These are phyloP conservation scores for Pyrochroa serraticornis DNA, from an alignment of 2,888 invertebrate genomes.

Conservation along the genomic window DNA sequence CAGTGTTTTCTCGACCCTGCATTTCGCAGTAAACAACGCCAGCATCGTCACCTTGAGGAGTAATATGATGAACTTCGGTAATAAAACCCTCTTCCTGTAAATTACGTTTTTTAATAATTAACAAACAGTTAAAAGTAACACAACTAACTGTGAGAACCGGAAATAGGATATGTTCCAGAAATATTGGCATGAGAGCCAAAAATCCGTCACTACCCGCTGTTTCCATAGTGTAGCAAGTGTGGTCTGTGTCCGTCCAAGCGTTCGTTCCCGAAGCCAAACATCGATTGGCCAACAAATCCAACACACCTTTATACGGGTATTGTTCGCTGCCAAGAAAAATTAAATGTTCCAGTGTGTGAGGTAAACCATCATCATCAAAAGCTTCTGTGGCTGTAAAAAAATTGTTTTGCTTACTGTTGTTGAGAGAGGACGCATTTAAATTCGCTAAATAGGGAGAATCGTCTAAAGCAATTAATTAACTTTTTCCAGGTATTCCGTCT, in stretches of 20 bases:
- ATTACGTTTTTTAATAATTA: neutral
- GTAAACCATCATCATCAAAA: constrained; percentile 88
- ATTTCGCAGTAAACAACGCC: constrained; percentile 97
- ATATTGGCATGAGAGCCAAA: constrained; percentile 86
- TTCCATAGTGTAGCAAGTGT: constrained; percentile 88
- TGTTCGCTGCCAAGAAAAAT: constrained; percentile 89
- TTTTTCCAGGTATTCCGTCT: too few species aligned
- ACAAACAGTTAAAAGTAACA: neutral
- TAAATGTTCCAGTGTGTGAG: constrained; percentile 91
- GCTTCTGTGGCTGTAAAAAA: constrained; percentile 83
- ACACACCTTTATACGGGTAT: constrained; percentile 87
- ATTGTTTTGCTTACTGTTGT: too few species aligned
- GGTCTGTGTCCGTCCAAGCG: constrained; percentile 87
- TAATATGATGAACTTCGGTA: constrained; percentile 92
- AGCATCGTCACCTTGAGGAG: constrained; percentile 85
- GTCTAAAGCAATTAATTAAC: too few species aligned
- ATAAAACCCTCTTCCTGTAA: constrained; percentile 76
- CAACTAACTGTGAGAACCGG: constrained; percentile 74
- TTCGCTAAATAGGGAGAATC: too few species aligned
- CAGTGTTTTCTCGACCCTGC: constrained; percentile 85
- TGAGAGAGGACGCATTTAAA: too few species aligned
- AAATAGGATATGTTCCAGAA: constrained; percentile 86
- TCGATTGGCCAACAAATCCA: constrained; percentile 87
- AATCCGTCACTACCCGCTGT: constrained; percentile 89
- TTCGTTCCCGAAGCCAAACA: constrained; percentile 92